Conservation (phyloP, 2,888 invertebrate species). For the Netelia fuscicornis region DNA sequence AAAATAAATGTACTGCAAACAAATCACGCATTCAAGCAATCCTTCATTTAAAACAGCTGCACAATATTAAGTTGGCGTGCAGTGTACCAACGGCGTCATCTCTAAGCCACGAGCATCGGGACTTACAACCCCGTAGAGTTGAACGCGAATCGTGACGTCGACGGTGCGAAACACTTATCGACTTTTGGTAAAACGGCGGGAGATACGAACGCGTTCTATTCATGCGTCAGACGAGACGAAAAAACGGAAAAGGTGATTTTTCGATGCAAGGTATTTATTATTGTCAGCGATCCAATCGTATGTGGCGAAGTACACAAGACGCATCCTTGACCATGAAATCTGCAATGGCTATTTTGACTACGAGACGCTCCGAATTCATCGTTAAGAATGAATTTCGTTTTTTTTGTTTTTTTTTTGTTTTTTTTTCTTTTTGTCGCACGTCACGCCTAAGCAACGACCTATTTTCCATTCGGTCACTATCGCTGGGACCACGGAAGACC, state of each 20-base stretch:
- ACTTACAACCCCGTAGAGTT: too few relatives aligned
- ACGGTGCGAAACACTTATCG: background rate
- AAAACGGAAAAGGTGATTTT: constrained; percentile 27
- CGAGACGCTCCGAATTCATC: constrained; percentile 20
- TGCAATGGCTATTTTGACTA: background rate
- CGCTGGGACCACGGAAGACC: background rate
- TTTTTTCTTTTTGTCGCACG: background rate
- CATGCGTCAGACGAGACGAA: constrained; percentile 18
- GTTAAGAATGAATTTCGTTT: background rate
- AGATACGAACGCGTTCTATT: constrained; percentile 10
- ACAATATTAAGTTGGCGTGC: too few relatives aligned
- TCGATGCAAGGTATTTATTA: constrained; percentile 9
- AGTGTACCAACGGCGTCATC: too few relatives aligned
- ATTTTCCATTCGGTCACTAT: background rate
- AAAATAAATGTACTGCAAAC: too few relatives aligned
- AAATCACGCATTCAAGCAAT: too few relatives aligned
- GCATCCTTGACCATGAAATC: constrained; percentile 24
- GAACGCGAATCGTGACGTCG: too few relatives aligned
- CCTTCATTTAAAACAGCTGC: too few relatives aligned
- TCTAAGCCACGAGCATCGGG: too few relatives aligned
- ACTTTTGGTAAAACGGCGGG: background rate
- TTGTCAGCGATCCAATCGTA: background rate
- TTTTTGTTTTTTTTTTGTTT: background rate
- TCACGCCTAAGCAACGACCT: background rate
- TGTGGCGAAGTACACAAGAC: background rate